Evolutionary conservation across 1,140 invertebrate species (phyloP), one percentile per base, ranked within the genome.

Genomic region (Radopholus similis): DNA sequence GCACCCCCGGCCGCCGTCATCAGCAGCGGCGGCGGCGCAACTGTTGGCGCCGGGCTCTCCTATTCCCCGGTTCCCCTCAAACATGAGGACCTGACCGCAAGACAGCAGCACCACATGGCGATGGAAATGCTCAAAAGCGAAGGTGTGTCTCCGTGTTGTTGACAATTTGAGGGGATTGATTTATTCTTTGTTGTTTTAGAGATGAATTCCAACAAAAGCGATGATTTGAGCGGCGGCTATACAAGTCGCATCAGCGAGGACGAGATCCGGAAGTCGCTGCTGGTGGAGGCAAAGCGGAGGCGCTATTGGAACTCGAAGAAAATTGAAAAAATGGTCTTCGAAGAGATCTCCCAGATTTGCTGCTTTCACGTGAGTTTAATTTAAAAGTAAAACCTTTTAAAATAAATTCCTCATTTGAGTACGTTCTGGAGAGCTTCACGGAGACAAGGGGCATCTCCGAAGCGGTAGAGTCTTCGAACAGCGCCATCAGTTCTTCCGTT

Each of bases 341-440:
- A 78, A 38, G 60, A 69, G n/a, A 62, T 80, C 13, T 72, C 73
- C 38, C 78, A 77, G 54, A 49, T 40, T 21, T 66, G 57, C 53
- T 79, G 76, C 37, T 78, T 77, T 58, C 77, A 78, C 63, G 77
- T 78, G 55, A 42, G 72, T 60, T 68, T 75, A 51, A 56, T 42
- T 42, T 42, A 13, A 18, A 42, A 18, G 38, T 2, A 13, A 18
- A 13, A 42, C 38, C 18, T 42, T 42, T 42, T n/a, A 18, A 13
- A 47, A 47, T 11, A 26, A 58, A 60, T 13, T 37, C 30, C 35
- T 47, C 30, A 37, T 73, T 74, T 32, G 40, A 80, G 71, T 81
- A 81, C 54, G 62, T 74, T 30, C 64, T 81, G 53, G 79, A 82
- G 54, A 83, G 78, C 35, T 81, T 81, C 60, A 81, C 80, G 23